Evolutionary conservation across 2,888 invertebrate species (phyloP), one percentile per base, ranked within the genome.

Genomic region (Phalangium opilio): DNA sequence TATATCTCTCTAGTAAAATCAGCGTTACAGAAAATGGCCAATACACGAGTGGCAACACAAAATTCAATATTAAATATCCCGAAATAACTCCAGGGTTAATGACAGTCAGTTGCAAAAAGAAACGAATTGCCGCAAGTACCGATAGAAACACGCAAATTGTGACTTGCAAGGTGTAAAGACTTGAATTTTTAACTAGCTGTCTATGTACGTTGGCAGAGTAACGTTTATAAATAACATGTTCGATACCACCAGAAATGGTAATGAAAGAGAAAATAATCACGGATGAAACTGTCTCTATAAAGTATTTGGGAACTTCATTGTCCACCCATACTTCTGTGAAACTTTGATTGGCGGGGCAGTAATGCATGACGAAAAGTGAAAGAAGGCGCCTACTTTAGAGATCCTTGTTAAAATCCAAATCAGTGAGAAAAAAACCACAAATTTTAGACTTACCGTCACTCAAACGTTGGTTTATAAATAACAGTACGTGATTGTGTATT

Each of bases 291-390:
- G 91, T 90, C 59, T 90, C 85, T 76, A 86, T 79, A 63, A 93
- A 90, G 69, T 93, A 95, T 14, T 58, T 61, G 18, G 89, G 87
- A 57, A 87, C 75, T 43, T 93, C 93, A 74, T 84, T 78, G 60
- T 83, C 73, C 44, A 80, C 70, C 85, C 86, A 86, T 56, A 86
- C 70, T 60, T 84, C 77, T 48, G 69, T 70, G 40, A 59, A 49
- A 14, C 54, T 51, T 17, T 45, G 48, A 39, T 57, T 56, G 3
- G 41, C 45, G 5, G 56, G 56, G 38, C 59, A 59, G 42, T 50
- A 59, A 10, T 42, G 17, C 51, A 56, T 47, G 32, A n/a, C n/a
- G n/a, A n/a, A n/a, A n/a, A n/a, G n/a, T n/a, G n/a, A n/a, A n/a
- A n/a, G n/a, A n/a, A n/a, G n/a, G n/a, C n/a, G n/a, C n/a, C n/a